Evolutionary conservation across 2,888 invertebrate species (phyloP), one percentile per base, ranked within the genome.

Genomic region (Apamea crenata): DNA sequence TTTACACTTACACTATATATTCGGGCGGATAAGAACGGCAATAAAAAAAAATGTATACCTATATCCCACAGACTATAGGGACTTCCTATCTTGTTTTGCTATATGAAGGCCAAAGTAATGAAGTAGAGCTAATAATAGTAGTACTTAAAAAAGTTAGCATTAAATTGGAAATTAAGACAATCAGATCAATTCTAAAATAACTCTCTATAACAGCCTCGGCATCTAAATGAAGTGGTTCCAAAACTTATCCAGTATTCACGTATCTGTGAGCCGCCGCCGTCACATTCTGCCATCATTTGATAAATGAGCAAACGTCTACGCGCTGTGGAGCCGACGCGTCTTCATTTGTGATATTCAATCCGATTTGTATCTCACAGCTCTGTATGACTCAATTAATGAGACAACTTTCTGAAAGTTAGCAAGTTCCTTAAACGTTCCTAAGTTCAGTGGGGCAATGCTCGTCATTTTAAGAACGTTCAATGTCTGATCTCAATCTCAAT

Each of bases 301-400:
- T 95, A 95, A 95, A 96, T 95, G 95, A 96, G 88, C 87, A 88
- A 87, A 89, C 89, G 90, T 90, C 94, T 93, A 92, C 94, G 93
- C 92, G 91, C 86, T 89, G 87, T 89, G 89, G 88, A 86, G 90
- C 91, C 91, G 91, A 93, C 93, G 89, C 93, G 91, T 95, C 95
- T 95, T 95, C 94, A 95, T 95, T 94, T 95, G 92, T 93, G 94
- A 94, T 95, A 95, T 96, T 95, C 95, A 94, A 95, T 93, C 92
- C 91, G 88, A 93, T 93, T 90, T 92, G 91, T 93, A 95, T 93
- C 93, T 94, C 90, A 91, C 89, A 91, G 76, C 80, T 88, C 65
- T 72, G 68, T 56, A 71, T 85, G 92, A 88, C 77, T 32, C 87
- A 93, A 92, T 88, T 80, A 65, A 89, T 65, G 77, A 86, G 87